These are phyloP conservation scores for Epinotia ramella DNA, from an alignment of 2,888 invertebrate genomes.

Conservation along the genomic window DNA sequence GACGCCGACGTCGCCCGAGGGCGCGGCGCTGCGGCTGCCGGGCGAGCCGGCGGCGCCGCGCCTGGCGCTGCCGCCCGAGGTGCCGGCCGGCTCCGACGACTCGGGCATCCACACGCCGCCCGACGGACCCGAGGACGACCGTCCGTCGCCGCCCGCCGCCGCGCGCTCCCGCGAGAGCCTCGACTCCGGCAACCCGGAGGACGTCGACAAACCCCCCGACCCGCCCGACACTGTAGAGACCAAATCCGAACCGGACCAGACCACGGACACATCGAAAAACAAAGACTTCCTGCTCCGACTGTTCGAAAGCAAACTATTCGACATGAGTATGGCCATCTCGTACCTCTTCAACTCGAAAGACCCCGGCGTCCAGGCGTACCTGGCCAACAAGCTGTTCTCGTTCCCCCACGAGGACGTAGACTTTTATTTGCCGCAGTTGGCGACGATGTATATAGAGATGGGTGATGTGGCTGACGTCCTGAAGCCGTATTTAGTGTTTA, in stretches of 20 bases:
- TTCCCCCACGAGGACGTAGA: conserved; percentile 97
- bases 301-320: conserved; percentile 98
- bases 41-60: conserved; percentile 80
- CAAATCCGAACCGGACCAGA: conserved; percentile 59
- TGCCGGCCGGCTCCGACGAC: conserved; percentile 90
- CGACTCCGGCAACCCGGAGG: conserved; percentile 88
- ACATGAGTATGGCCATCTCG: conserved; percentile 99
- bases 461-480: conserved; percentile 96
- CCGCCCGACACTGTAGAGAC: conserved; percentile 69
- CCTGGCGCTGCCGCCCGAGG: conserved; percentile 82
- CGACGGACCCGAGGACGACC: conserved; percentile 79
- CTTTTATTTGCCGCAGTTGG: conserved; percentile 98
- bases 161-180: conserved; percentile 90
- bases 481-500: conserved; percentile 78
- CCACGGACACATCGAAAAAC: conserved; percentile 74
- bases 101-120: conserved; percentile 87
- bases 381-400: conserved; percentile 98
- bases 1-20: conserved; percentile 85
- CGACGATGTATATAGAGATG: conserved; percentile 99
- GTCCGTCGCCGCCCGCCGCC: conserved; percentile 79
- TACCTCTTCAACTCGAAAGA: conserved; percentile 99
- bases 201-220: conserved; percentile 82
- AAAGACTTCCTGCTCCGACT: conserved; percentile 93
- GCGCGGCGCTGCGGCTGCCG: conserved; percentile 74
- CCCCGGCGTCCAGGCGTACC: conserved; percentile 98